Evolutionary conservation across 2,797 vertebrate genomes (phyloP).

Genomic region (Masticophis lateralis): DNA sequence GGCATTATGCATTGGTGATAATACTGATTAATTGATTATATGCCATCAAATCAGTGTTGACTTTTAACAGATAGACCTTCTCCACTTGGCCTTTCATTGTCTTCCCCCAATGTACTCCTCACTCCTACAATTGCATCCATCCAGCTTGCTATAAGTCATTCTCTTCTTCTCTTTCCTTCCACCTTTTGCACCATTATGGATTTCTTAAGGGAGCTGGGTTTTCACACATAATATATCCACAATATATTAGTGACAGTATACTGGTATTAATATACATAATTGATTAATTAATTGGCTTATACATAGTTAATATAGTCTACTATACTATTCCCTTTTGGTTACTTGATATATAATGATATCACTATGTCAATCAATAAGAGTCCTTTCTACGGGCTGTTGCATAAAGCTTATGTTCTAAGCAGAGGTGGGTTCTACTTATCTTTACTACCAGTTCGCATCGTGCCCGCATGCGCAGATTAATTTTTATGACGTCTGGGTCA

Average conservation of each 20-base stretch:
- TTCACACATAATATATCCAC: background rate
- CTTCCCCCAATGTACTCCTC: background rate
- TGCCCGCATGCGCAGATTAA: no score
- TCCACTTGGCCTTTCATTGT: background rate
- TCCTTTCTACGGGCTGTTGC: background rate
- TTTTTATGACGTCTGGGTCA: no score
- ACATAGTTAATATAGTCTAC: background rate
- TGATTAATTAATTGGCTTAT: background rate
- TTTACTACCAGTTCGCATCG: no score
- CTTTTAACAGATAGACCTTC: background rate
- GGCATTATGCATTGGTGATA: background rate
- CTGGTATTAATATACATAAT: background rate
- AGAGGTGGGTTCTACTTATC: no score
- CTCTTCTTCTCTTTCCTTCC: background rate
- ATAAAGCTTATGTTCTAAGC: background rate
- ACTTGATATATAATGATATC: background rate
- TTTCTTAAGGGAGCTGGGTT: background rate
- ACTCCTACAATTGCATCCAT: background rate
- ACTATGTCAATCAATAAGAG: background rate
- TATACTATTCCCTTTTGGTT: background rate
- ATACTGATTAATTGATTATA: background rate
- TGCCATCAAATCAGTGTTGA: background rate
- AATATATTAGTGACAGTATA: background rate
- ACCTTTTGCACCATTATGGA: background rate
- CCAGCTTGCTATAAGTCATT: background rate